Evolutionary conservation across 2,888 invertebrate species (phyloP).

Genomic region (Dermolepida albohirtum): DNA sequence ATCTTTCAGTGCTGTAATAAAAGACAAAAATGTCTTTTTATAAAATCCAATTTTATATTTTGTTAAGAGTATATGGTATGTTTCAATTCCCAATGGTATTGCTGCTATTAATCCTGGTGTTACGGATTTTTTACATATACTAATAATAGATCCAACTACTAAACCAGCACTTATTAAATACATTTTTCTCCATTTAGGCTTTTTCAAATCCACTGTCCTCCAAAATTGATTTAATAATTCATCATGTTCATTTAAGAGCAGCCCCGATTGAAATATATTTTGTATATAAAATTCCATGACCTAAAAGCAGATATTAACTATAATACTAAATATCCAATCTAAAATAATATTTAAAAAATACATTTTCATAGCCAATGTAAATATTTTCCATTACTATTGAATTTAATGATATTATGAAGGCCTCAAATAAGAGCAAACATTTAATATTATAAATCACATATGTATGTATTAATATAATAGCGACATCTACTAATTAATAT

Average conservation of each 20-base stretch:
- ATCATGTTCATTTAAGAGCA: slow-evolving; percentile 41
- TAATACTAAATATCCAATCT: no score
- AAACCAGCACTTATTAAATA: slow-evolving; percentile 9
- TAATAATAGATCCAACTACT: slow-evolving; percentile 15
- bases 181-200: slow-evolving; percentile 13
- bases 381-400: no score
- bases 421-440: no score
- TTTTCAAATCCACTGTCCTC: slow-evolving; percentile 3
- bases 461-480: no score
- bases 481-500: no score
- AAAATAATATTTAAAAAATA: no score
- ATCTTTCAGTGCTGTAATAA: slow-evolving; percentile 11
- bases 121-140: background rate
- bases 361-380: no score
- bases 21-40: slow-evolving; percentile 13
- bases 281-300: slow-evolving; percentile 30
- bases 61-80: background rate
- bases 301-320: background rate
- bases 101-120: slow-evolving; percentile 6
- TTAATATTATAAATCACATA: no score
- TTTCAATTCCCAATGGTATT: slow-evolving; percentile 12
- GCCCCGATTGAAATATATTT: slow-evolving; percentile 33
- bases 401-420: no score
- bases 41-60: slow-evolving; percentile 8
- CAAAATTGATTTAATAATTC: slow-evolving; percentile 32